phyloP scores from a whole-genome alignment of 2,797 vertebrate species.

The Zalophus californianus region DNA sequence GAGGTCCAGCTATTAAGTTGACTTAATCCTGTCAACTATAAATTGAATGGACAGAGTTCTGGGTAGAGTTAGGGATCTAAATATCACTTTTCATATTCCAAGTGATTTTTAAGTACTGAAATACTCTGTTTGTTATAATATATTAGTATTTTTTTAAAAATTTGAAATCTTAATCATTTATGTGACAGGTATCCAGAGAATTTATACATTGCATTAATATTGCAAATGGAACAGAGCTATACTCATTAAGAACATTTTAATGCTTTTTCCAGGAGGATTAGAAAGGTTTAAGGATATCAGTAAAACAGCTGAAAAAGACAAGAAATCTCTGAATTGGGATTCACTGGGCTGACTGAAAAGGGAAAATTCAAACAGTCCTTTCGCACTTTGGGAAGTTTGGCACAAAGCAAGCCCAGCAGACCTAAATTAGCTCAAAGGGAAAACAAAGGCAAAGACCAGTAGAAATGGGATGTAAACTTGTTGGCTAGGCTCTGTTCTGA shows the following conservation, averaged over 20 bases:
- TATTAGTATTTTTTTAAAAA: not conserved
- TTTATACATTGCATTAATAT: not conserved
- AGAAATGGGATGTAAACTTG: not conserved
- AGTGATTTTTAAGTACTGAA: slow-evolving; percentile 11
- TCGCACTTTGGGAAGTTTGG: not conserved
- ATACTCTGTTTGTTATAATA: not conserved
- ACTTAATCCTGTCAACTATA: not conserved
- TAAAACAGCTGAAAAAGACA: not conserved
- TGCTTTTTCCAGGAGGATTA: not conserved
- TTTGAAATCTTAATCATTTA: not conserved
- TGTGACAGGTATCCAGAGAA: not conserved
- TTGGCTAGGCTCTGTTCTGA: not conserved
- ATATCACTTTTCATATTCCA: not conserved
- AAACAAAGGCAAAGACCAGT: not conserved
- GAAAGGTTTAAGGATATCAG: not conserved
- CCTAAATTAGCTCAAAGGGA: not conserved
- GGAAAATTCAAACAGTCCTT: not conserved
- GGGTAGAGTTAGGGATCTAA: not conserved
- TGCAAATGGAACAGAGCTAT: slow-evolving; percentile 13
- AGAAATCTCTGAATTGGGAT: slow-evolving; percentile 23
- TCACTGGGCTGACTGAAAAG: slow-evolving; percentile 22
- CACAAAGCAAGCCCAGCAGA: not conserved
- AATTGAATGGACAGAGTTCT: not conserved
- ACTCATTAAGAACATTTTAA: not conserved
- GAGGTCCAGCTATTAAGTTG: not conserved